Base-by-base conservation (phyloP, 2,797 vertebrate species). In the Discoglossus pictus region DNA sequence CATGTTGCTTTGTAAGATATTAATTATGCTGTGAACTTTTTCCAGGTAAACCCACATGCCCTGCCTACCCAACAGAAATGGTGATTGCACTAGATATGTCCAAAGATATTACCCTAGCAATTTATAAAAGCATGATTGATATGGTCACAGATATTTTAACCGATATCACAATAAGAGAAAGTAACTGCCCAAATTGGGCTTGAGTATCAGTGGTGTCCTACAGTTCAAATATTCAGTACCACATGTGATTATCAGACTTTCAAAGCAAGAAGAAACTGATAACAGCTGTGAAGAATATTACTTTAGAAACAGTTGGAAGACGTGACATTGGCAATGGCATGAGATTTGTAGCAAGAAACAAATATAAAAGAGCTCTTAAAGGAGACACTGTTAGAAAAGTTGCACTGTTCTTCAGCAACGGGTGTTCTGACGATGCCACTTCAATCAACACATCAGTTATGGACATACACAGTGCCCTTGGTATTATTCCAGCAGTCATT, bases 1-100 rank as follows among this genome's bases (percentile, higher is more conserved):
- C 46, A 12, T 24, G n/a, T n/a, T n/a, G n/a, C n/a, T n/a, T n/a
- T n/a, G n/a, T n/a, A n/a, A n/a, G n/a, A n/a, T n/a, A n/a, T n/a
- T n/a, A n/a, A n/a, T n/a, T n/a, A n/a, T n/a, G n/a, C n/a, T n/a
- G n/a, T n/a, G n/a, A n/a, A n/a, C 50, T 55, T 64, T 34, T 74
- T 74, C 70, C 2, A 39, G 93, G 88, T 62, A 48, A 61, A n/a
- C 63, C 72, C 0, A 61, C 25, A 0, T 95, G 93, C 40, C 93
- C 92, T 1, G 80, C 50, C 15, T 91, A 88, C 77, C 94, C 90
- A 35, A 94, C 91, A 0, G 93, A 97, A 78, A 82, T 94, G 80
- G 91, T 91, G 18, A 89, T 98, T 9, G 91, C 86, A 44, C 78
- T 97, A 40, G 94, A 97, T 75, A 91, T 93, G 91, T 95, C 93